These are phyloP conservation scores for Melanotaenia duboulayi DNA, from an alignment of 2,113 vertebrate species.

Conservation along the genomic window DNA sequence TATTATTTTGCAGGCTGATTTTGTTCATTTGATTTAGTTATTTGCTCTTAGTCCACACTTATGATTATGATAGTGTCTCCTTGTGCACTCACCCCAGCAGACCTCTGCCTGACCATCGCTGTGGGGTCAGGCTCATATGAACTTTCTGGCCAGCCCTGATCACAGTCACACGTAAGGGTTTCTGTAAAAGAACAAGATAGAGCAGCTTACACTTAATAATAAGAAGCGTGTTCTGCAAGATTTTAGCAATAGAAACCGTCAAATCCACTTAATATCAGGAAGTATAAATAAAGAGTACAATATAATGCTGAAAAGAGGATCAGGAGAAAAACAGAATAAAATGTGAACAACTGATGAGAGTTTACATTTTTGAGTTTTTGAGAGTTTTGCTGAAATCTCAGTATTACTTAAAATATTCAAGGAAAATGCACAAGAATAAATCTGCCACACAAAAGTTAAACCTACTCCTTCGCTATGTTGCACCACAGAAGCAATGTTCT, in stretches of 20 bases:
- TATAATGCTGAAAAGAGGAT: background rate
- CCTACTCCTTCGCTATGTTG: conserved; percentile 96
- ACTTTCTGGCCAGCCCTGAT: conserved; percentile 85
- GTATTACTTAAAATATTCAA: background rate
- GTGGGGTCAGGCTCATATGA: conserved; percentile 88
- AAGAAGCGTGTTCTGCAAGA: background rate
- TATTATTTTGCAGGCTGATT: background rate
- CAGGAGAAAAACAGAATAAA: background rate
- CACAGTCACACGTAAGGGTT: conserved; percentile 86
- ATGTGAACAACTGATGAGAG: background rate
- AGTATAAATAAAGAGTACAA: background rate
- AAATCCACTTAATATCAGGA: background rate
- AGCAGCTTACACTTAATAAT: conserved; percentile 4
- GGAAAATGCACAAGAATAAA: background rate
- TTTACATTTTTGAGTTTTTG: too few relatives aligned
- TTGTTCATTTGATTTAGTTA: background rate
- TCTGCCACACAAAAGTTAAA: background rate
- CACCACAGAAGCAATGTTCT: conserved; percentile 91
- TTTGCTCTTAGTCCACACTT: background rate
- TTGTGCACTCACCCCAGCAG: conserved; percentile 87
- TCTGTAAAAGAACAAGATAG: conserved; percentile 77
- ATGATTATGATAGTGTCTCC: background rate
- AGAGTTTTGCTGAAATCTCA: background rate
- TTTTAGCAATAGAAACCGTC: background rate
- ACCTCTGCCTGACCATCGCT: conserved; percentile 92